phyloP scores from a whole-genome alignment of 2,888 invertebrate species.

The Rotaria magnacalcarata region DNA sequence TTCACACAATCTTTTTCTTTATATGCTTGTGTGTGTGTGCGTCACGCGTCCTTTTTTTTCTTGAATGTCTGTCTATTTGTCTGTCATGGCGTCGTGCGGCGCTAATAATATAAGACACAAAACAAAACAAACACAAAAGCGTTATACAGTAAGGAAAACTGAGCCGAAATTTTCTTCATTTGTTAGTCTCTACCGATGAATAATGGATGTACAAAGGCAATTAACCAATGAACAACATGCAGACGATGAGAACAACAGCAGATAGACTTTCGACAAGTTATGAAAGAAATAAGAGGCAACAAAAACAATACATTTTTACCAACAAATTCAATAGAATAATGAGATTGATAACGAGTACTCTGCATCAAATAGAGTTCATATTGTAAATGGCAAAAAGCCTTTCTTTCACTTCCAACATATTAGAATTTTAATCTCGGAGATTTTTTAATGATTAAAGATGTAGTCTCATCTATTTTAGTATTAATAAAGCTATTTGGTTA shows the following conservation, averaged over 20 bases:
- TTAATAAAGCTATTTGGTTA: neutral
- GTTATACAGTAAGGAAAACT: neutral
- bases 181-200: neutral
- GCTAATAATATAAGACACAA: constrained; percentile 24
- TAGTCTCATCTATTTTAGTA: too few relatives aligned
- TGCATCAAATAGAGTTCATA: neutral
- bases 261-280: neutral
- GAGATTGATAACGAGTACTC: neutral
- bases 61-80: constrained; percentile 19
- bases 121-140: neutral
- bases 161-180: neutral
- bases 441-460: too few relatives aligned
- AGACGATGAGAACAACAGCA: neutral
- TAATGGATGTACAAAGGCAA: neutral
- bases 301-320: neutral
- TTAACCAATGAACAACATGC: neutral
- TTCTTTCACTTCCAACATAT: neutral
- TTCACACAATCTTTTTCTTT: constrained; percentile 14
- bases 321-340: neutral
- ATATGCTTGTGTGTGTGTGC: constrained; percentile 6
- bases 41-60: constrained; percentile 6
- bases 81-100: constrained; percentile 7
- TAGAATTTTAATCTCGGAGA: neutral
- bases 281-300: neutral
- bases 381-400: neutral